phyloP scores from a whole-genome alignment of 2,888 invertebrate species.

The Apodemia hepburni region DNA sequence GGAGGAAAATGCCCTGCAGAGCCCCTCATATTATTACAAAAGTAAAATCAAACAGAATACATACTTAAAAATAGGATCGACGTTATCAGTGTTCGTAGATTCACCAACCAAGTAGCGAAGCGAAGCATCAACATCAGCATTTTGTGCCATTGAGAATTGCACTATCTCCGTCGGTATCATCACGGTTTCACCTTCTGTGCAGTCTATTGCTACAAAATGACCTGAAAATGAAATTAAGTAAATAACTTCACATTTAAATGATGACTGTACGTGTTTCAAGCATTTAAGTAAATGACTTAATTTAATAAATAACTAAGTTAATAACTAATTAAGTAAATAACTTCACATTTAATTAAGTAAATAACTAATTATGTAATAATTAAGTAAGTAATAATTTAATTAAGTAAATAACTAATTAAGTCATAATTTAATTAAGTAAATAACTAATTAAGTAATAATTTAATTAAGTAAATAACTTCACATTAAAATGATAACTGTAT shows the following conservation, averaged over 20 bases:
- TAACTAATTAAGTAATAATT: too few relatives aligned
- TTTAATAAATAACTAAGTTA: too few relatives aligned
- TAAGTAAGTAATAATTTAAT: too few relatives aligned
- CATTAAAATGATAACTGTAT: too few relatives aligned
- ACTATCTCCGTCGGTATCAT: slow-evolving; percentile 85
- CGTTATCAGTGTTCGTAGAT: slow-evolving; percentile 54
- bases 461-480: neutral
- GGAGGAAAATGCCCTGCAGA: too few relatives aligned
- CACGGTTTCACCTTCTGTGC: slow-evolving; percentile 83
- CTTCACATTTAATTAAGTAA: too few relatives aligned
- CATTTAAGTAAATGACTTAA: too few relatives aligned
- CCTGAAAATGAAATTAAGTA: slow-evolving; percentile 50
- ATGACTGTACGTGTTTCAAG: too few relatives aligned
- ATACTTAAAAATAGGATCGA: slow-evolving; percentile 81
- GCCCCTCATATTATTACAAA: neutral
- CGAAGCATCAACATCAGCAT: slow-evolving; percentile 61
- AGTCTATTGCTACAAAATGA: slow-evolving; percentile 84
- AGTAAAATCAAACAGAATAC: slow-evolving; percentile 30
- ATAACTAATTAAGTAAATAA: too few relatives aligned
- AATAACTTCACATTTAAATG: neutral
- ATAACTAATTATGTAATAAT: too few relatives aligned
- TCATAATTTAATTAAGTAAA: too few relatives aligned
- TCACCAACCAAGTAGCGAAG: slow-evolving; percentile 65
- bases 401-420: too few relatives aligned
- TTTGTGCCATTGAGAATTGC: slow-evolving; percentile 81